Base-by-base conservation (phyloP, 2,113 vertebrate species). In the Nycticryphes semicollaris region DNA sequence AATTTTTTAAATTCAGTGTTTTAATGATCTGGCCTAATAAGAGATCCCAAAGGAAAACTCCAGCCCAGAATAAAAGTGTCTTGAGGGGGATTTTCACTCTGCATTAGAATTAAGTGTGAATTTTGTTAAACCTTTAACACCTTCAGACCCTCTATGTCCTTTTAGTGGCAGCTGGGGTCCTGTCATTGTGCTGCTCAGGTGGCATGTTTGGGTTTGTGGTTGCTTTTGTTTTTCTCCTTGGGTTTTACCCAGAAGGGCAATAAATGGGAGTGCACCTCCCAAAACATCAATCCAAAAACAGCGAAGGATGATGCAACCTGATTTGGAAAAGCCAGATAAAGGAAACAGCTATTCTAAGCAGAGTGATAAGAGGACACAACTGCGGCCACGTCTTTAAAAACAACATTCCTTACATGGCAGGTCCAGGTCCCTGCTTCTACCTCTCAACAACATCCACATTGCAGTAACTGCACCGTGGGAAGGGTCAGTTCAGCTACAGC, bases 21-120 rank as follows among this genome's bases (percentile, higher is more conserved):
- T 76, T 59, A 89, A 86, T 70, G 28, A 73, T 83, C 37, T 78
- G 63, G 41, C 45, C 37, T 83, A 81, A 68, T 39, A 86, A 31
- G 63, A 86, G 47, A 90, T 74, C 72, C 68, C 51, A 84, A 86
- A 90, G 72, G 72, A 74, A 86, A 77, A 69, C 14, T 63, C n/a
- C 31, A 92, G 51, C n/a, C 68, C 63, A 80, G 48, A 89, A 93
- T 70, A 74, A 77, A 93, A 77, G 63, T 33, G 14, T 57, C 37
- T 51, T 39, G 22, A 84, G 93, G 43, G 41, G 13, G 10, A 77
- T 50, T 31, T 90, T 54, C 39, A 53, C 21, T 75, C 43, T 90
- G 21, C n/a, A 24, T 19, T 0, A 0, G 64, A 77, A 77, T 72
- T 24, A 84, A 37, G 22, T 18, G 50, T 13, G 59, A 79, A 79